Evolutionary conservation across 2,888 invertebrate species (phyloP).

Genomic region (Ochropleura leucogaster): DNA sequence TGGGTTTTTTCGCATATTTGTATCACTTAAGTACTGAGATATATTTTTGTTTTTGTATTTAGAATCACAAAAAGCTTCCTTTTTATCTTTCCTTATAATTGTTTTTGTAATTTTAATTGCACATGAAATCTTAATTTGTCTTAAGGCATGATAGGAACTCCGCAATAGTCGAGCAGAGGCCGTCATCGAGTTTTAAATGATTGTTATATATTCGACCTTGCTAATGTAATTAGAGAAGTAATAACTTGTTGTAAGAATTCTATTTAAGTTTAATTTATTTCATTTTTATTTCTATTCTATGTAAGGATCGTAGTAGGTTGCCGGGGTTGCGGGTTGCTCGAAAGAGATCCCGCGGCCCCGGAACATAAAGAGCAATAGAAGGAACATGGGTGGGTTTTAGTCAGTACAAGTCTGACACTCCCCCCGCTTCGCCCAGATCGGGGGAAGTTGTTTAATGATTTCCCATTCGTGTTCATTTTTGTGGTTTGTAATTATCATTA

Average conservation of each 20-base stretch:
- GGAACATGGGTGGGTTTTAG: no score
- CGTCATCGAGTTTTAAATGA: conserved; percentile 37
- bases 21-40: background rate
- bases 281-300: no score
- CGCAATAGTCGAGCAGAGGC: conserved; percentile 13
- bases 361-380: no score
- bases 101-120: conserved; percentile 9
- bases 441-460: no score
- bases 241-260: conserved; percentile 5
- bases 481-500: background rate
- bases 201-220: conserved; percentile 42
- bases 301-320: no score
- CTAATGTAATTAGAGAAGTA: conserved; percentile 36
- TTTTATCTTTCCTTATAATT: conserved; percentile 1
- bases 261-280: background rate
- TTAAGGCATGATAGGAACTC: conserved; percentile 32
- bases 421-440: no score
- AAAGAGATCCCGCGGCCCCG: no score
- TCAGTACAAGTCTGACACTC: no score
- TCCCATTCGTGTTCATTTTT: background rate
- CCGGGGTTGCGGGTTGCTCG: no score
- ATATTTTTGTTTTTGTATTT: background rate
- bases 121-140: conserved; percentile 28
- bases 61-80: conserved; percentile 11
- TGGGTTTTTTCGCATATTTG: background rate